These are phyloP conservation scores for Chironomus riparius DNA, from an alignment of 2,888 invertebrate genomes.

Conservation along the genomic window DNA sequence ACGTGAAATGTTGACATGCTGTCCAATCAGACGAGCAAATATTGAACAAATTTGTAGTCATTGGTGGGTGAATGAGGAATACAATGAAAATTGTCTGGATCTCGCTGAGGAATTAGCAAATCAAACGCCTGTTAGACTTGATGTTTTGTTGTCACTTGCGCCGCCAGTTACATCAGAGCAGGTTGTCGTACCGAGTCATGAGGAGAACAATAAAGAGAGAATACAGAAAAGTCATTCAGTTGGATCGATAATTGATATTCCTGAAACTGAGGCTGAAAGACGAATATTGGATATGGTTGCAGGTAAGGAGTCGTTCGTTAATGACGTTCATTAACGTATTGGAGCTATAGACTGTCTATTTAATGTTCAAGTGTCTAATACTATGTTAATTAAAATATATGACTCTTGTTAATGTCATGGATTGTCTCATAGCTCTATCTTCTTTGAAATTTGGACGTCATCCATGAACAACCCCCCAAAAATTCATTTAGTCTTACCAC, in stretches of 20 bases:
- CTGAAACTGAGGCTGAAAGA: conserved; percentile 59
- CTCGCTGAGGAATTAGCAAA: conserved; percentile 81
- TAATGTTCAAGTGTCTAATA: too few relatives aligned
- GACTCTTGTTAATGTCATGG: too few relatives aligned
- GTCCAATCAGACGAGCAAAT: conserved; percentile 78
- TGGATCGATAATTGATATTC: conserved; percentile 64
- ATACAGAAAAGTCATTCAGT: conserved; percentile 59
- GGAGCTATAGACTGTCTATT: too few relatives aligned
- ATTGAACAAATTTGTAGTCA: conserved; percentile 92
- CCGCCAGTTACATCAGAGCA: conserved; percentile 69
- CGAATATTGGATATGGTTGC: conserved; percentile 64
- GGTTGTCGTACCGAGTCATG: conserved; percentile 55
- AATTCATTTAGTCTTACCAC: neutral
- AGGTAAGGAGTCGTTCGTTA: conserved; percentile 37
- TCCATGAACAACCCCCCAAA: neutral
- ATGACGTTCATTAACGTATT: neutral
- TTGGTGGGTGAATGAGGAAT: conserved; percentile 93
- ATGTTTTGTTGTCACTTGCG: conserved; percentile 74
- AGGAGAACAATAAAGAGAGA: conserved; percentile 41
- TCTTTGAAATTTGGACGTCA: too few relatives aligned
- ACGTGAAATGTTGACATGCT: conserved; percentile 87
- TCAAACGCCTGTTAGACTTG: conserved; percentile 81
- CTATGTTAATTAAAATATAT: too few relatives aligned
- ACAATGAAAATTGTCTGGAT: conserved; percentile 70
- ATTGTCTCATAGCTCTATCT: too few relatives aligned